Base-by-base conservation (phyloP, 2,113 vertebrate genomes). In the Dinomys branickii region DNA sequence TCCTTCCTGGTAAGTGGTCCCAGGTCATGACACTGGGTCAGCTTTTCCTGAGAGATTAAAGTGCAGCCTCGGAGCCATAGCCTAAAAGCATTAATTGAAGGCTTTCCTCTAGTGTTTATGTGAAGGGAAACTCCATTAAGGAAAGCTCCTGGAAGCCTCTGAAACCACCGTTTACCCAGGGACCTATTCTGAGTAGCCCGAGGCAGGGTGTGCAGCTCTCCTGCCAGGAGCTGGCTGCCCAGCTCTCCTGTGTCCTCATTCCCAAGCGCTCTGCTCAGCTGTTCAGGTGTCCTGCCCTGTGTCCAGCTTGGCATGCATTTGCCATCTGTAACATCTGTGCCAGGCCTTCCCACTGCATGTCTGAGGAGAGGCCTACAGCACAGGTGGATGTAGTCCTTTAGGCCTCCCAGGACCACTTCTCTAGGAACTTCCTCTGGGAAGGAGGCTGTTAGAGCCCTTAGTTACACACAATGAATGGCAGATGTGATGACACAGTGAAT, bases 1-100 rank as follows among this genome's bases (percentile, higher is more conserved):
- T 99, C 99, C 14, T 99, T 99, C 95, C 98, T 99, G 99, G 99
- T 99, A 97, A 92, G 99, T 97, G 17, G 9, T 71, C 71, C 17
- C 5, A 30, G 26, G 33, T 56, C 0, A 2, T 6, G 2, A 69
- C 14, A 30, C 56, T 78, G 59, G 16, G 38, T 82, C 38, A 28
- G 50, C 56, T 88, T 87, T 78, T 93, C 41, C 94, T 58, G 10
- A 73, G 5, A 78, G 30, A 22, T 94, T 90, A 94, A 78, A 56
- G 14, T 82, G 1, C 82, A 38, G 67, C 35, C 90, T 84, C 80
- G 85, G 16, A 78, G 65, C 38, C 35, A 44, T 1, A 54, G 7
- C 71, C 28, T 86, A 58, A 75, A 41, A 59, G 20, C 56, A 20
- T 20, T 78, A 69, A 3, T 47, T 81, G 19, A 80, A 88, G 33